Conservation (phyloP, 2,797 vertebrate species). For the Tenualosa thibaudeaui region DNA sequence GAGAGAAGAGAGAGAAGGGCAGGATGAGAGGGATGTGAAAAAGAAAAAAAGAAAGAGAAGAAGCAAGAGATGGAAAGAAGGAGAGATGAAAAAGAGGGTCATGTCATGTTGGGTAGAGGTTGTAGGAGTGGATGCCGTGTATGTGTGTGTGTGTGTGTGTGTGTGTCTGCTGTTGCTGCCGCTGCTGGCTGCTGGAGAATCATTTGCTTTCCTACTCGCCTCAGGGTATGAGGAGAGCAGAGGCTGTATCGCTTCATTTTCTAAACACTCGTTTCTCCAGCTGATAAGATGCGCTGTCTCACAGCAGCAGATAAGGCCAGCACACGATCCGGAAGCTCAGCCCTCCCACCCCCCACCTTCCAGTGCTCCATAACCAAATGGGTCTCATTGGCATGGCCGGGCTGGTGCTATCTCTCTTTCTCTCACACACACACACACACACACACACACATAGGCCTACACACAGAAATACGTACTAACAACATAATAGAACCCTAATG, state of each 20-base stretch:
- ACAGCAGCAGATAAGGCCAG: conserved; percentile 30
- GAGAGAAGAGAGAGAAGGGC: background rate
- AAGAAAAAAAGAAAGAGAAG: background rate
- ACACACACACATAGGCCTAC: background rate
- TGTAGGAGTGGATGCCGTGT: background rate
- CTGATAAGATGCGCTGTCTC: conserved; percentile 40
- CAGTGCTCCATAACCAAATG: background rate
- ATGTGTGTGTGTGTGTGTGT: conserved; percentile 40
- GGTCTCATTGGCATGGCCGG: background rate
- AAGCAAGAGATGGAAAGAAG: background rate
- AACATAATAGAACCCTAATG: too few relatives aligned
- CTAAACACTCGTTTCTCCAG: conserved; percentile 42
- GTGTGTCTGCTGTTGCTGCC: conserved; percentile 6
- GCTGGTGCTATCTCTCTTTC: background rate
- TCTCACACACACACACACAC: background rate
- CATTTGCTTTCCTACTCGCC: conserved; percentile 37
- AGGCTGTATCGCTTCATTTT: conserved; percentile 39
- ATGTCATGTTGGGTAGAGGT: background rate
- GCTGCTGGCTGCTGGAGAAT: conserved; percentile 20
- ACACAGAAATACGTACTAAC: background rate
- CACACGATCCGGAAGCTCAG: background rate
- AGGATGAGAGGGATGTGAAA: background rate
- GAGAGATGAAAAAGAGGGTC: conserved; percentile 24
- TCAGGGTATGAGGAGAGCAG: conserved; percentile 29
- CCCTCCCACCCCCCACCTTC: background rate